phyloP scores from a whole-genome alignment of 2,113 vertebrate genomes.

The Zapornia atra region DNA sequence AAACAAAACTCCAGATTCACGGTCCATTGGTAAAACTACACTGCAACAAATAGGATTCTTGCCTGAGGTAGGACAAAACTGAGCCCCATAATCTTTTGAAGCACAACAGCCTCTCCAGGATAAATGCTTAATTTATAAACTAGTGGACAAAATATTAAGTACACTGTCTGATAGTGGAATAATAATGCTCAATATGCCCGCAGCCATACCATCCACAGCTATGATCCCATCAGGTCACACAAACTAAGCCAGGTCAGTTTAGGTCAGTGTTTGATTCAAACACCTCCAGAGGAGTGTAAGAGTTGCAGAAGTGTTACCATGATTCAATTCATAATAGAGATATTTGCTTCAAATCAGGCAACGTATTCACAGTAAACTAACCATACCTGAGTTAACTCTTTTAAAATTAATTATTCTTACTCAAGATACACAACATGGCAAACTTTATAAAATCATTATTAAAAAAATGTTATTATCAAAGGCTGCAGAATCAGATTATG shows the following conservation, averaged over 20 bases:
- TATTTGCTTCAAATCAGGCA: background rate
- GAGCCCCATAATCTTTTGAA: background rate
- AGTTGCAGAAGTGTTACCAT: background rate
- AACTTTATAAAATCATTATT: background rate
- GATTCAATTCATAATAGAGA: background rate
- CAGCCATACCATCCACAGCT: background rate
- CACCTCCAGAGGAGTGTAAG: background rate
- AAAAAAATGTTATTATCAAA: background rate
- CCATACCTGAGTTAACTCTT: background rate
- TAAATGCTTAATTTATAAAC: slow-evolving; percentile 13
- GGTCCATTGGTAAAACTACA: background rate
- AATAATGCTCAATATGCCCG: background rate
- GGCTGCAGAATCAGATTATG: background rate
- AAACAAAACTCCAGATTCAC: background rate
- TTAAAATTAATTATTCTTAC: background rate
- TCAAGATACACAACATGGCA: background rate
- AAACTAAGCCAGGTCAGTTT: background rate
- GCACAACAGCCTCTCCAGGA: background rate
- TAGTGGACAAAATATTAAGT: background rate
- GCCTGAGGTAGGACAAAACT: background rate
- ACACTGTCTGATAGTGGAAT: background rate
- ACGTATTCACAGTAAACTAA: background rate
- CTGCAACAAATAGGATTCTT: background rate
- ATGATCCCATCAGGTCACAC: background rate
- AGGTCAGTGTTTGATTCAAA: background rate